These are phyloP conservation scores for Anser cygnoides DNA, from an alignment of 2,113 vertebrate species.

Conservation along the genomic window DNA sequence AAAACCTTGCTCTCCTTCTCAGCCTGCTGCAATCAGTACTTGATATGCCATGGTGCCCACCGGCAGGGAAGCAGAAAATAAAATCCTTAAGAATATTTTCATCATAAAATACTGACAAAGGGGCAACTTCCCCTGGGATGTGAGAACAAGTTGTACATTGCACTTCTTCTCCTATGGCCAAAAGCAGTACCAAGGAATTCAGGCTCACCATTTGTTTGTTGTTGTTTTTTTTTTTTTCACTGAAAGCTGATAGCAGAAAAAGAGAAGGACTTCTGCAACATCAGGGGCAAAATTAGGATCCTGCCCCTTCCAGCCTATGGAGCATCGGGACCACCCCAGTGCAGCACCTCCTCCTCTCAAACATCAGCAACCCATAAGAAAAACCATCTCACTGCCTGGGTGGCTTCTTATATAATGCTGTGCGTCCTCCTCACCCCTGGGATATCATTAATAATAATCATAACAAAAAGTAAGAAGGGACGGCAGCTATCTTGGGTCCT, in stretches of 20 bases:
- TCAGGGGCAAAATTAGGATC: background rate
- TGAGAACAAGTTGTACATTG: rapidly evolving
- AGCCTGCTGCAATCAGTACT: background rate
- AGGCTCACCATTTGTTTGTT: background rate
- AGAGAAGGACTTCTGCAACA: background rate
- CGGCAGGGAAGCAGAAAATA: background rate
- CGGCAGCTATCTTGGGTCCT: background rate
- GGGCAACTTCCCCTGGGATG: background rate
- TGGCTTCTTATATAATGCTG: background rate
- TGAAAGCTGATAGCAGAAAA: background rate
- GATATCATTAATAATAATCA: background rate
- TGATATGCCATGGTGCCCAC: background rate
- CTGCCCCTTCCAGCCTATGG: rapidly evolving
- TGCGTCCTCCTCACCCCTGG: background rate
- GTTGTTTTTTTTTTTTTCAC: background rate
- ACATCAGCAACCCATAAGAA: background rate
- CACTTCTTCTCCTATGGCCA: rapidly evolving
- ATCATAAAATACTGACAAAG: background rate
- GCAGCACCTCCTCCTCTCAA: background rate
- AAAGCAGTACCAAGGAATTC: background rate
- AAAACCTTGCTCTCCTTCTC: background rate
- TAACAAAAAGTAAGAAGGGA: background rate
- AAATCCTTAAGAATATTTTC: background rate
- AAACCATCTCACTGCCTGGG: background rate
- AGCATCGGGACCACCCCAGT: background rate